Evolutionary conservation across 2,113 vertebrate genomes (phyloP).

Genomic region (Alosa alosa): DNA sequence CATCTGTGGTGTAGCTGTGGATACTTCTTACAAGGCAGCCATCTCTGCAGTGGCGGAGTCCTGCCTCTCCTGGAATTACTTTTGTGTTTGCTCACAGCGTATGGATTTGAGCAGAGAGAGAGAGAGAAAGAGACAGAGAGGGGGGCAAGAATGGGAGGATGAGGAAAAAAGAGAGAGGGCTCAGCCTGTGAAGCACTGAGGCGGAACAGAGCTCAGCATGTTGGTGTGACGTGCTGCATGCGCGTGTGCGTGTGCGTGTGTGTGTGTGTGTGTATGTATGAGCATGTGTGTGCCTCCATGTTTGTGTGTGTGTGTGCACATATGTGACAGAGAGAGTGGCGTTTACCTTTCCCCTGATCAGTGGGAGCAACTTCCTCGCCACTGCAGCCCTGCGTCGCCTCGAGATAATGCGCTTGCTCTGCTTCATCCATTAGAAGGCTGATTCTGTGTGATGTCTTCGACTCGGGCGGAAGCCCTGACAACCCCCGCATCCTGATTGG

Average conservation of each 20-base stretch:
- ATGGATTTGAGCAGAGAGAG: slow-evolving; percentile 44
- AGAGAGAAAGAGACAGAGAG: not conserved
- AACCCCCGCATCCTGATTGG: not conserved
- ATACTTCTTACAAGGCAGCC: slow-evolving; percentile 60
- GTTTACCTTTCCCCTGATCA: not conserved
- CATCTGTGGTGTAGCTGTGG: slow-evolving; percentile 57
- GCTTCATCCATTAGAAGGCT: not conserved
- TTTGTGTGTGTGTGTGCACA: slow-evolving; percentile 5
- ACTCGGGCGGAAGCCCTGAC: not conserved
- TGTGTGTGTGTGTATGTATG: not conserved
- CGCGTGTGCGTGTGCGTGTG: not conserved
- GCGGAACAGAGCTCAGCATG: slow-evolving; percentile 44
- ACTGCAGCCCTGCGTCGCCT: not conserved
- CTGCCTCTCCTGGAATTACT: slow-evolving; percentile 61
- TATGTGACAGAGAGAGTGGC: not conserved
- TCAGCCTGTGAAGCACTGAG: slow-evolving; percentile 30
- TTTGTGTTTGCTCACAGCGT: slow-evolving; percentile 61
- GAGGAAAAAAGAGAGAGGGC: slow-evolving; percentile 19
- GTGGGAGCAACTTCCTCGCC: not conserved
- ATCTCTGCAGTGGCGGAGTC: slow-evolving; percentile 55
- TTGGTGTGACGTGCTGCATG: not conserved
- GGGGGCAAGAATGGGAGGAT: not conserved
- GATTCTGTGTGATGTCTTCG: not conserved
- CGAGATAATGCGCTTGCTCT: not conserved
- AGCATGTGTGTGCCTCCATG: not conserved